Conservation (phyloP, 2,888 invertebrate species). For the Morpho deidamia region DNA sequence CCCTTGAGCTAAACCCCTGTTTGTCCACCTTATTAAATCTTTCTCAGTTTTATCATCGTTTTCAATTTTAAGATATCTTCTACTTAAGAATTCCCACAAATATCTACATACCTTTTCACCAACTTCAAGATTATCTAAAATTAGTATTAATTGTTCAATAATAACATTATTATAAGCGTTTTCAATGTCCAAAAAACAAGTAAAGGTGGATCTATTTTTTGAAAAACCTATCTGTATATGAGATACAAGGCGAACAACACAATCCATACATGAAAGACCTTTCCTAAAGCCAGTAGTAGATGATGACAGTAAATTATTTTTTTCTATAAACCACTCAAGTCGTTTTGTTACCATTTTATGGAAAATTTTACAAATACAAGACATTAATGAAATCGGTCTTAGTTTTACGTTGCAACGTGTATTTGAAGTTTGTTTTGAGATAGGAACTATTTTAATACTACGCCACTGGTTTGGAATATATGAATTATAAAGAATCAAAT, state of each 20-base stretch:
- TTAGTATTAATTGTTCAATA: not conserved
- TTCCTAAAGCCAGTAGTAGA: not conserved
- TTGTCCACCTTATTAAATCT: constrained; percentile 3
- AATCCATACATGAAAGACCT: constrained; percentile 8
- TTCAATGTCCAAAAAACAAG: constrained; percentile 20
- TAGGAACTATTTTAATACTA: constrained; percentile 6
- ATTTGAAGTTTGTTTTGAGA: constrained; percentile 6
- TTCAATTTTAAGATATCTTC: constrained; percentile 1
- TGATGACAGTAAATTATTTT: not conserved
- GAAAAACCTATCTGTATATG: constrained; percentile 17
- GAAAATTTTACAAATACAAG: constrained; percentile 10
- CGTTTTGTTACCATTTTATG: not conserved
- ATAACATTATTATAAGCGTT: constrained; percentile 18
- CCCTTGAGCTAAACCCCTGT: constrained; percentile 19
- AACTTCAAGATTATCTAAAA: constrained; percentile 10
- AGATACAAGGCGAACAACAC: constrained; percentile 7
- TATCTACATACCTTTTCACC: constrained; percentile 10
- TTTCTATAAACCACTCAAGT: not conserved
- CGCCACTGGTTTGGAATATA: constrained; percentile 16
- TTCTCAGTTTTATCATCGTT: not conserved
- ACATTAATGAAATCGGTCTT: not conserved
- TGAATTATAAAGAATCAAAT: not conserved
- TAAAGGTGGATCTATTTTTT: constrained; percentile 8
- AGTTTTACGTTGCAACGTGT: not conserved
- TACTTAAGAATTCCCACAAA: constrained; percentile 10